Base-by-base conservation (phyloP, 2,888 invertebrate genomes). In the Atrina japonica region DNA sequence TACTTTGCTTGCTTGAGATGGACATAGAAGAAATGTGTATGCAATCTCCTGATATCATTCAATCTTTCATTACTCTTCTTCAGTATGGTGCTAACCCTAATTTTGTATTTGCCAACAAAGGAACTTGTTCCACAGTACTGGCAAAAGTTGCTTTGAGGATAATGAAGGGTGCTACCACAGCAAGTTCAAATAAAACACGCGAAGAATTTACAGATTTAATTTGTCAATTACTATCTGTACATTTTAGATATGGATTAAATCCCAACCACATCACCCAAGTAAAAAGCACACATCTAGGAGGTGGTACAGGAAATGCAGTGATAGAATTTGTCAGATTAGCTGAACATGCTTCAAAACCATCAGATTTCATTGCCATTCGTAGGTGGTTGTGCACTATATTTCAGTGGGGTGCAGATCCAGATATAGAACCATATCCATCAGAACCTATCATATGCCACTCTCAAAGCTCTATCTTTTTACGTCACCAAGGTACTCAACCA, bases 361-460 rank as follows among this genome's bases (percentile, higher is more conserved):
- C 92, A 60, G 95, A 95, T 86, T 93, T 95, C 84, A 92, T 93
- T 77, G 93, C 94, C 87, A 93, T 95, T 65, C 94, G 94, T 86
- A 93, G 94, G 84, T 92, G 95, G 82, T 93, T 94, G 3, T 90
- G 94, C 73, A 94, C 94, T 0, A 92, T 95, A 21, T 92, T 95
- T 55, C 94, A 94, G 88, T 94, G 94, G 86, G 95, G 95, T 61
- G 95, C 94, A 49, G 93, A 95, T 91, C 94, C 95, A 18, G 94
- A 94, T 85, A 91, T 94, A 67, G 93, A 93, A 80, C 91, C 94
- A 43, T 89, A 91, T 73, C 90, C 90, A 47, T 88, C 91, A 1
- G 92, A 92, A 70, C 90, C 91, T 16, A 91, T 91, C 83, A 92
- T 92, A 70, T 92, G 91, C 78, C 92, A 92, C 83, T 91, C 91